Percentiles rank a stretch among this genome's conserved stretches.
Conservation (phyloP, 2,888 invertebrate genomes). For the Patella depressa region DNA sequence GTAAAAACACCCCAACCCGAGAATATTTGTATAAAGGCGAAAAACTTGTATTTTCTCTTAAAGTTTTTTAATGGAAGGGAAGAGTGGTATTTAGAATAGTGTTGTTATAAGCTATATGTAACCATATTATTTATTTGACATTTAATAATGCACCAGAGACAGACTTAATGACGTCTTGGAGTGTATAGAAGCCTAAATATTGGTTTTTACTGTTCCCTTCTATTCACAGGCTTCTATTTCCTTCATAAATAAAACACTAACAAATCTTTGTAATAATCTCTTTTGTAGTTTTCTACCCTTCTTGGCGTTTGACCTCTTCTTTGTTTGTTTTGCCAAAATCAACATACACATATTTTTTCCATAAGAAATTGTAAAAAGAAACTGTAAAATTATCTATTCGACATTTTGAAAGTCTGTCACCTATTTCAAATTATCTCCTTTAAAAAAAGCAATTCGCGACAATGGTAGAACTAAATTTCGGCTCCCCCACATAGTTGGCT, state of each 20-base stretch:
- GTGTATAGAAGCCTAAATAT: background rate
- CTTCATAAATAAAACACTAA: background rate
- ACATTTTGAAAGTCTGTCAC: constrained; percentile 10
- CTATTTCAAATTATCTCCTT: background rate
- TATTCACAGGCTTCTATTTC: background rate
- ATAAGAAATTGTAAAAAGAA: background rate
- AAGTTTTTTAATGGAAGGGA: background rate
- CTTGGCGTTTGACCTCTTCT: constrained; percentile 5
- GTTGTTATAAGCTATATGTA: background rate
- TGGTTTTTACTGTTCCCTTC: background rate
- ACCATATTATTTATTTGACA: constrained; percentile 1
- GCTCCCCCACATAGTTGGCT: background rate
- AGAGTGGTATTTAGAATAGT: background rate
- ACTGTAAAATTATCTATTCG: constrained; percentile 5
- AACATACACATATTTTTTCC: background rate
- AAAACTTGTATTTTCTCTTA: background rate
- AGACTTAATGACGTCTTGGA: background rate
- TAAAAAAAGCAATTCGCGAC: no score
- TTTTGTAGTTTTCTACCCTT: background rate
- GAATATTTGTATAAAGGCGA: background rate
- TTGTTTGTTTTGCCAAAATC: constrained; percentile 10
- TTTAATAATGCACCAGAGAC: background rate
- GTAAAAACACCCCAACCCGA: background rate
- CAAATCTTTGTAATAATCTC: background rate
- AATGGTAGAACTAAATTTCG: background rate